Conservation (phyloP, 1,140 invertebrate species). For the Drosophila orosa region DNA sequence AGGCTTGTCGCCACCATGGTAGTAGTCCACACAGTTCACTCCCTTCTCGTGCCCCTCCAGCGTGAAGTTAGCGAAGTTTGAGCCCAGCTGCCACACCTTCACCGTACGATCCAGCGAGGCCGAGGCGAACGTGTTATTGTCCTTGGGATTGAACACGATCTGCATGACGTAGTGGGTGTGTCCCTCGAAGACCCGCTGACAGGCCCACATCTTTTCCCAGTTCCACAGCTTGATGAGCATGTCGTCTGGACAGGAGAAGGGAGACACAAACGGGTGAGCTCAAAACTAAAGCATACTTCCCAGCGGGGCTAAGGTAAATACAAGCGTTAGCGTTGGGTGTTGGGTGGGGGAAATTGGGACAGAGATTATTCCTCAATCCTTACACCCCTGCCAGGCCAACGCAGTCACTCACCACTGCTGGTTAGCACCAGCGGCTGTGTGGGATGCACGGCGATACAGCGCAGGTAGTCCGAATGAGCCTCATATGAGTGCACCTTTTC, state of each 20-base stretch:
- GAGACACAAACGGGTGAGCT: background rate
- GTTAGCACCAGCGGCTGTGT: constrained; percentile 98
- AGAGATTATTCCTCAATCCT: constrained; percentile 7
- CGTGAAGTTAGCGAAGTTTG: constrained; percentile 98
- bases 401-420: constrained; percentile 93
- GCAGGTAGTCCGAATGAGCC: constrained; percentile 99
- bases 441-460: constrained; percentile 98
- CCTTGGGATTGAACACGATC: constrained; percentile 99
- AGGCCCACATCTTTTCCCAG: constrained; percentile 99
- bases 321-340: background rate
- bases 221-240: constrained; percentile 99
- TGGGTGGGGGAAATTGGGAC: background rate
- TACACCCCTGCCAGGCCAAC: background rate
- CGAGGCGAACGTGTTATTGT: constrained; percentile 99
- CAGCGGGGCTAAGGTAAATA: constrained; percentile 32
- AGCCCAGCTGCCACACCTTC: constrained; percentile 99
- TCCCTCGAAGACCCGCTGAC: constrained; percentile 98
- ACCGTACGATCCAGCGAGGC: constrained; percentile 98
- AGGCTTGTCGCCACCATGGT: constrained; percentile 99
- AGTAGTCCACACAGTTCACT: constrained; percentile 99
- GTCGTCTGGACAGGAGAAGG: constrained; percentile 87
- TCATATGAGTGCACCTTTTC: constrained; percentile 98
- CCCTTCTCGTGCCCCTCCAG: constrained; percentile 99
- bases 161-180: constrained; percentile 99
- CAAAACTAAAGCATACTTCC: constrained; percentile 25